Evolutionary conservation across 2,888 invertebrate species (phyloP), one percentile per base, ranked within the genome.

Genomic region (Drosophila longiperda): DNA sequence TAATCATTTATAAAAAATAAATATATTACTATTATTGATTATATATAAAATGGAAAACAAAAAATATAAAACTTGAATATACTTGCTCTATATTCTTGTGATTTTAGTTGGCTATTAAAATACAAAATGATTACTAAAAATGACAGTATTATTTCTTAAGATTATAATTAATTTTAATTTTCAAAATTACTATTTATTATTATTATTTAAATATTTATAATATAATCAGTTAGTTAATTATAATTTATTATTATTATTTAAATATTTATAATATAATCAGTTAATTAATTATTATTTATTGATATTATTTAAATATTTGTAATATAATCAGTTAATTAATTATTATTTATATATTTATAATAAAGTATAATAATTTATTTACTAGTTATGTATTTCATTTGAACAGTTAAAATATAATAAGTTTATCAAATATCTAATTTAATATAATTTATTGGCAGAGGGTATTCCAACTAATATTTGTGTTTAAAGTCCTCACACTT

Each of bases 311-410:
- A 6, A 42, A 20, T 6, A 42, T 11, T 11, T 20, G 1, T 11
- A 6, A 42, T 20, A 20, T 20, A 42, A 12, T 42, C 20, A 20
- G 20, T 20, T 20, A 42, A 1, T 3, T 20, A 42, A 29, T 40
- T n/a, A n/a, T 6, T 42, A 20, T 11, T 11, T 11, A 6, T 20
- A 20, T 6, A 42, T 9, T n/a, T n/a, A 5, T 11, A 5, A 42
- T n/a, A 9, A 2, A 40, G 5, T 20, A n/a, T 20, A 40, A 11
- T 42, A 42, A n/a, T 42, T 42, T 20, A 42, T 6, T 3, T 20
- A 42, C 11, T 6, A 0, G n/a, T 11, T 11, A 0, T 5, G 2
- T 11, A 11, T 1, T n/a, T 40, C n/a, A 1, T n/a, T n/a, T n/a
- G 1, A 42, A 42, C 11, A 20, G 6, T 2, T 42, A 20, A 6